A percentile compares a stretch with the other conserved stretches of the same genome.
Evolutionary conservation across 2,113 vertebrate species (phyloP).

Genomic region (Microcebus tavaratra): DNA sequence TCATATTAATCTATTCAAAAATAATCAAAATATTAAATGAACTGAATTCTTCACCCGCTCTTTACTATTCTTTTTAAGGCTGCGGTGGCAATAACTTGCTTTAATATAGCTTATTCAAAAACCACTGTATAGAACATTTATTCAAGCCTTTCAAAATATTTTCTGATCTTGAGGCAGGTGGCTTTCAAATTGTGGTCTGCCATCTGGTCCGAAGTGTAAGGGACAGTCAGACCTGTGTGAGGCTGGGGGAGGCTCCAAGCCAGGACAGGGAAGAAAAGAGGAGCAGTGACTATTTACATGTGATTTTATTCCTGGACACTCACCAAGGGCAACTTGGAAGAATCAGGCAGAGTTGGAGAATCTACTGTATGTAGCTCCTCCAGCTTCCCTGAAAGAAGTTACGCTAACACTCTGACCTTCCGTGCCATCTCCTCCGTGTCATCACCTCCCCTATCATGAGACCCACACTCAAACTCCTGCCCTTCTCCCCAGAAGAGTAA

Average conservation of each 20-base stretch:
- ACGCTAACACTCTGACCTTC: neutral
- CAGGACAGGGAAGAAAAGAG: neutral
- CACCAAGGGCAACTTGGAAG: neutral
- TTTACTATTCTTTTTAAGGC: neutral
- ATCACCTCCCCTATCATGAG: neutral
- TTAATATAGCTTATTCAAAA: slow-evolving; percentile 6
- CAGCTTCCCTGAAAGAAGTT: neutral
- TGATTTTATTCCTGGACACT: neutral
- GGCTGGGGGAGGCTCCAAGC: neutral
- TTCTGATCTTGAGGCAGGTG: slow-evolving; percentile 2
- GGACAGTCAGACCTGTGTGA: neutral
- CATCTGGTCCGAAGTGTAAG: neutral
- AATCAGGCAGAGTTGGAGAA: neutral
- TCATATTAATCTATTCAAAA: slow-evolving; percentile 37
- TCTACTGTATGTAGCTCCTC: neutral
- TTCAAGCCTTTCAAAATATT: slow-evolving; percentile 26
- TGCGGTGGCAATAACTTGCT: neutral
- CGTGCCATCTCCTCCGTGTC: neutral
- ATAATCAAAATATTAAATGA: slow-evolving; percentile 44
- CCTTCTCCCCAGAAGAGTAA: neutral
- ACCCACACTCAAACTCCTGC: neutral
- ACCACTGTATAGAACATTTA: neutral
- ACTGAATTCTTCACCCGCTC: neutral
- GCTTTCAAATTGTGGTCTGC: slow-evolving; percentile 19
- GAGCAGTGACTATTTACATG: neutral